Evolutionary conservation across 2,113 vertebrate genomes (phyloP).

Genomic region (Chaenogobius annularis): DNA sequence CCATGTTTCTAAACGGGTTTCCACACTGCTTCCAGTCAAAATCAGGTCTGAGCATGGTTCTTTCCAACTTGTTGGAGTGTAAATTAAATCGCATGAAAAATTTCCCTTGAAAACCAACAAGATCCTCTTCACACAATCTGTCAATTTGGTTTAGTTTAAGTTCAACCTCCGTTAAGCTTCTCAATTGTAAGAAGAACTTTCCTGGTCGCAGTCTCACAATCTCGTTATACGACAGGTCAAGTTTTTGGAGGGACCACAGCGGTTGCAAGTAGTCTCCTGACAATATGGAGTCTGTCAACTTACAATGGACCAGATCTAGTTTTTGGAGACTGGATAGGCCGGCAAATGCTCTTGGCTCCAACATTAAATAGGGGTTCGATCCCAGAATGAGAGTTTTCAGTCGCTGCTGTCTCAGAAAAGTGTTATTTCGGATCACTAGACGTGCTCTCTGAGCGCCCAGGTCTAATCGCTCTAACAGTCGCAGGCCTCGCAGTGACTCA

Average conservation of each 20-base stretch:
- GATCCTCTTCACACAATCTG: constrained; percentile 79
- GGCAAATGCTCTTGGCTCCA: constrained; percentile 81
- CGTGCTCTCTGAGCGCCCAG: constrained; percentile 65
- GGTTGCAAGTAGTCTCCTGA: constrained; percentile 77
- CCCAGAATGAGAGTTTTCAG: constrained; percentile 78
- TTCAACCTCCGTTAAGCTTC: constrained; percentile 69
- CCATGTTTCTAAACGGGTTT: constrained; percentile 83
- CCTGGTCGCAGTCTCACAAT: constrained; percentile 78
- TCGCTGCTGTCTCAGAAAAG: constrained; percentile 80
- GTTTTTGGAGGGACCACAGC: constrained; percentile 73
- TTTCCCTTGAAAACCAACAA: constrained; percentile 81
- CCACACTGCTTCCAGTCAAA: constrained; percentile 77
- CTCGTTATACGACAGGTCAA: constrained; percentile 76
- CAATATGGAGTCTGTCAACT: constrained; percentile 75
- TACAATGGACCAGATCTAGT: constrained; percentile 74
- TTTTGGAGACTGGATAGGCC: constrained; percentile 72
- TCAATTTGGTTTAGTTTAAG: constrained; percentile 75
- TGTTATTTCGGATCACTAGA: constrained; percentile 73
- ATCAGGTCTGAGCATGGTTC: neutral
- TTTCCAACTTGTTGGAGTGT: constrained; percentile 46
- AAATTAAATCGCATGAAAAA: constrained; percentile 73
- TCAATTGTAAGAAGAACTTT: constrained; percentile 78
- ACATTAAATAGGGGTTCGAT: constrained; percentile 37
- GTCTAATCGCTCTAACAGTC: constrained; percentile 66
- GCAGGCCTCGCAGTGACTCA: constrained; percentile 72